Base-by-base conservation (phyloP, 2,113 vertebrate genomes). In the Leptobrachium leishanense region DNA sequence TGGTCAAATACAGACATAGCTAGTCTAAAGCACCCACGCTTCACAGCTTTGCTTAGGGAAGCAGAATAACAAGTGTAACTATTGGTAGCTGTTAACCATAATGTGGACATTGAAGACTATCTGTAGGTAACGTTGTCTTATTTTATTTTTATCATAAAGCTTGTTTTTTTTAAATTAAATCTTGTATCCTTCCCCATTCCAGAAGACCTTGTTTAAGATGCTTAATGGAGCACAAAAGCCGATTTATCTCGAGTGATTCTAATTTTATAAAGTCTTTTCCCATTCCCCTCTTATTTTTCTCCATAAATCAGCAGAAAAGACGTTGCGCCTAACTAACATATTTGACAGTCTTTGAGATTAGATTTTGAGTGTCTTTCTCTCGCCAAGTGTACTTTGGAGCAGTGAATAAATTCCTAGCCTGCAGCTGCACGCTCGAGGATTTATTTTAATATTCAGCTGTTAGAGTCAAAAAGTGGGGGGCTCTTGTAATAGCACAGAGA, bases 391-490 rank as follows among this genome's bases (percentile, higher is more conserved):
- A 63, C 6, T 59, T 72, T 44, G 69, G 43, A 6, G 2, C 73
- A 54, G 81, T 44, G 62, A 55, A 42, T 78, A 85, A 68, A 46
- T 82, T 71, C 80, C 68, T 57, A 12, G 79, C 66, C 46, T 79
- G 84, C 72, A 68, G 64, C 65, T 82, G 43, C 54, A 62, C 65
- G 7, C 72, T 83, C 20, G 62, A 62, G 62, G 63, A 53, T 84
- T 86, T 84, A 50, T 84, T 85, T 84, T 70, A 82, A 84, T 6
- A 20, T 82, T 86, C 86, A 89, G 67, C 81, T 87, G 75, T 88
- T 90, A 84, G 77, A 84, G 64, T 2, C 0, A 31, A 76, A 82
- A 68, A 81, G 65, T 68, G 70, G 68, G 46, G 20, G 64, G 68
- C 75, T 84, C 79, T 84, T 10, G 42, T 84, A 59, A 77, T 68